Conservation (phyloP, 1,140 invertebrate species). For the Drosophila sulfurigaster region DNA sequence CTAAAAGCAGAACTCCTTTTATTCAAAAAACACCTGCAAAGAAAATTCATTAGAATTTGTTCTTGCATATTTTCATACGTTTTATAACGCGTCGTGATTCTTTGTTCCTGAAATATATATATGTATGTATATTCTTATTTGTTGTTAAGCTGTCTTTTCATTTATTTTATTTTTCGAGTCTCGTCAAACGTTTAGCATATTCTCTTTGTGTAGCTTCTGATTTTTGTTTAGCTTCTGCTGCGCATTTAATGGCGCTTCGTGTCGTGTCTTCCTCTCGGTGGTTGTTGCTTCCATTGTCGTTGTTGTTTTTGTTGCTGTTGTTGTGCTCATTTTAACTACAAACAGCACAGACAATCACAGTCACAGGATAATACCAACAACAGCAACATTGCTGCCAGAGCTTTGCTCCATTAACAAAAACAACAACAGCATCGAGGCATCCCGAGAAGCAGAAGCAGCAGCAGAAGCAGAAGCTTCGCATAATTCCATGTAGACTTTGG, state of each 20-base stretch:
- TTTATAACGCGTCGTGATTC: conserved; percentile 31
- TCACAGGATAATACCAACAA: conserved; percentile 58
- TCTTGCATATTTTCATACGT: conserved; percentile 2
- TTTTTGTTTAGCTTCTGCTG: conserved; percentile 55
- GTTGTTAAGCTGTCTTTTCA: conserved; percentile 27
- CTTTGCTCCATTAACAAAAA: conserved; percentile 69
- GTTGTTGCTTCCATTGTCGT: conserved; percentile 37
- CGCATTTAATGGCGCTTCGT: conserved; percentile 56
- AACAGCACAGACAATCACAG: conserved; percentile 66
- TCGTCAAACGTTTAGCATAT: conserved; percentile 67
- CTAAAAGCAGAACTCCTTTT: not conserved
- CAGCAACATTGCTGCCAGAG: conserved; percentile 17
- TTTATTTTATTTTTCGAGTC: conserved; percentile 33
- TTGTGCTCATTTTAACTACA: conserved; percentile 64
- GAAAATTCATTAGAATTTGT: conserved; percentile 33
- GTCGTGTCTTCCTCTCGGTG: conserved; percentile 24
- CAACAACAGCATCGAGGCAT: conserved; percentile 51
- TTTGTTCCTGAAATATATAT: conserved; percentile 9
- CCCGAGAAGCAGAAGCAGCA: conserved; percentile 35
- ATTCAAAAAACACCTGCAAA: not conserved
- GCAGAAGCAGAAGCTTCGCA: conserved; percentile 44
- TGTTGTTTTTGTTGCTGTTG: conserved; percentile 31
- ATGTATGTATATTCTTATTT: conserved; percentile 16
- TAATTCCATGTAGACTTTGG: conserved; percentile 66
- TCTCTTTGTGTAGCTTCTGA: conserved; percentile 54